These are phyloP conservation scores for Amblyopsis hoosieri DNA, from an alignment of 2,797 vertebrate species.

Conservation along the genomic window DNA sequence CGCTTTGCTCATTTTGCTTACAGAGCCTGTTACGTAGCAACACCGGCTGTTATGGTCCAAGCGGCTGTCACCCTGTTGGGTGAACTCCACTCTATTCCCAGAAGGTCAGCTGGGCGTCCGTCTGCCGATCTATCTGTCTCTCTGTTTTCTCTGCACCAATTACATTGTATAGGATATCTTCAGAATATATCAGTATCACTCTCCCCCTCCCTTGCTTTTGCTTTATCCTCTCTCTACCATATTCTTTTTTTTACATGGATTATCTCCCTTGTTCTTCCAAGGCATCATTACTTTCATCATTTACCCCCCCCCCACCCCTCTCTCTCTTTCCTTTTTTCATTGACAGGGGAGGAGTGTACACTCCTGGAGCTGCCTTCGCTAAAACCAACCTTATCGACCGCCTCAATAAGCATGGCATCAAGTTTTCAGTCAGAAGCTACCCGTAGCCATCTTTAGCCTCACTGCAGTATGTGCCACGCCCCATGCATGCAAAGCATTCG, in stretches of 20 bases:
- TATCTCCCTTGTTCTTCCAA: background rate
- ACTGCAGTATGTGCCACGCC: too few relatives aligned
- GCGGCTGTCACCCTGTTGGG: slow-evolving; percentile 81
- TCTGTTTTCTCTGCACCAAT: background rate
- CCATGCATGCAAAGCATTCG: too few relatives aligned
- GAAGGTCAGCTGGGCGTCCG: slow-evolving; percentile 65
- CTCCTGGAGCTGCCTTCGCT: slow-evolving; percentile 85
- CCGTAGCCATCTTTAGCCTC: slow-evolving; percentile 7
- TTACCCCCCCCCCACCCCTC: background rate
- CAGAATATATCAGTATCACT: background rate
- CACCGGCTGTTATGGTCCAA: slow-evolving; percentile 85
- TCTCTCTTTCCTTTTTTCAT: background rate
- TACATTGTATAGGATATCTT: background rate
- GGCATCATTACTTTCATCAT: background rate
- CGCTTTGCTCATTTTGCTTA: slow-evolving; percentile 3
- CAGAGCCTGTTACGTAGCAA: slow-evolving; percentile 84
- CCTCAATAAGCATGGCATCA: slow-evolving; percentile 80
- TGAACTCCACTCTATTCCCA: slow-evolving; percentile 79
- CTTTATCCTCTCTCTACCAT: background rate
- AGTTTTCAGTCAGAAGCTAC: slow-evolving; percentile 81
- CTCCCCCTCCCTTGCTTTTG: background rate
- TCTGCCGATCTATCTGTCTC: background rate
- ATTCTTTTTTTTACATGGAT: background rate
- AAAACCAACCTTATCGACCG: slow-evolving; percentile 85
- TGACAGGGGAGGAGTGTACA: slow-evolving; percentile 86